Evolutionary conservation across 2,888 invertebrate genomes (phyloP).

Genomic region (Scaptomyza tumidula): DNA sequence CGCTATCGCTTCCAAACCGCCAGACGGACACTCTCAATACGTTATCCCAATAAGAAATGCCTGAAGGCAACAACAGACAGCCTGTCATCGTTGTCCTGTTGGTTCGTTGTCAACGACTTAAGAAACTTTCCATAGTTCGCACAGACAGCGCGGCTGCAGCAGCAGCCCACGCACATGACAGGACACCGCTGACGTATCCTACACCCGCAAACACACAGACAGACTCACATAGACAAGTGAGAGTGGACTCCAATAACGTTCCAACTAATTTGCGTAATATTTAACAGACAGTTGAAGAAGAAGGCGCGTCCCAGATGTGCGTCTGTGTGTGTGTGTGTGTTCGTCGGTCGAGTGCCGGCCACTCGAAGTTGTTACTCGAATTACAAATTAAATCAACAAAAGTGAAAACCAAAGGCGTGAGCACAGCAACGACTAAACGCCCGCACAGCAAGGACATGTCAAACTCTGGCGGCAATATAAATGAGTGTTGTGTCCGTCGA

Average conservation of each 20-base stretch:
- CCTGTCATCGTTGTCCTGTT: slow-evolving; percentile 58
- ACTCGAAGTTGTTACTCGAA: slow-evolving; percentile 75
- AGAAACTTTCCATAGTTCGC: slow-evolving; percentile 61
- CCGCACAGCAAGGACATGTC: slow-evolving; percentile 64
- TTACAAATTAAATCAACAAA: slow-evolving; percentile 80
- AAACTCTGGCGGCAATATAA: slow-evolving; percentile 59
- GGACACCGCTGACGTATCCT: slow-evolving; percentile 39
- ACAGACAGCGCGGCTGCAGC: slow-evolving; percentile 60
- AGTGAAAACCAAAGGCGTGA: slow-evolving; percentile 55
- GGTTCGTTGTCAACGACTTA: slow-evolving; percentile 26
- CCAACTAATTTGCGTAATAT: slow-evolving; percentile 79
- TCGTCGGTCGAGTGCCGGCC: slow-evolving; percentile 37
- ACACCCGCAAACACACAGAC: slow-evolving; percentile 8
- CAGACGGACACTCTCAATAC: neutral
- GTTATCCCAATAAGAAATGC: slow-evolving; percentile 28
- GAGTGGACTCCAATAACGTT: slow-evolving; percentile 68
- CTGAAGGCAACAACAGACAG: slow-evolving; percentile 58
- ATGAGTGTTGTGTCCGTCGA: slow-evolving; percentile 56
- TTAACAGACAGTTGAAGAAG: slow-evolving; percentile 46
- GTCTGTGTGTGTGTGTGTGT: slow-evolving; percentile 1
- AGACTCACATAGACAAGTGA: neutral
- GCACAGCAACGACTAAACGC: slow-evolving; percentile 26
- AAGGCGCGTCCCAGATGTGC: slow-evolving; percentile 47
- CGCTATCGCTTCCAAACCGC: neutral
- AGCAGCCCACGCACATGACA: slow-evolving; percentile 62